Percentiles rank a stretch among this genome's conserved stretches.
phyloP scores from a whole-genome alignment of 2,888 invertebrate species.

The Salticus scenicus region DNA sequence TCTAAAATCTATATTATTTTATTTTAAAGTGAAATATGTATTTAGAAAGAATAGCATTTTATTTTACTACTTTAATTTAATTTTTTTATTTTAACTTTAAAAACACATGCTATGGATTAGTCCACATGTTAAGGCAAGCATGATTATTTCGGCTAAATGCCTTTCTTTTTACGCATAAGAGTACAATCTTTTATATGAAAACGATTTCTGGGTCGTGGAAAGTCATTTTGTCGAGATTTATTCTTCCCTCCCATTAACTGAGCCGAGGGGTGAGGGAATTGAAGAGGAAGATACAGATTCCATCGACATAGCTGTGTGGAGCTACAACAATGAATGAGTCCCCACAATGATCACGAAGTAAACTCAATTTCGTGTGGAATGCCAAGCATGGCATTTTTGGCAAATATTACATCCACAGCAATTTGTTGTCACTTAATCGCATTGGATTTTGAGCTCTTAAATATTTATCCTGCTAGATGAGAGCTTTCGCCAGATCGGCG shows the following conservation, averaged over 20 bases:
- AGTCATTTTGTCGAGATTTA: conserved; percentile 46
- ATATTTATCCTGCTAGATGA: not conserved
- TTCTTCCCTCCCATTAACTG: conserved; percentile 22
- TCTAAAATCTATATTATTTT: too few relatives aligned
- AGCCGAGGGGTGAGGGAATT: not conserved
- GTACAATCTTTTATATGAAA: not conserved
- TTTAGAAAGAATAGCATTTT: too few relatives aligned
- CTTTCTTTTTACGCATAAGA: not conserved
- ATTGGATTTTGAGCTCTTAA: conserved; percentile 32
- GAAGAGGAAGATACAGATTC: not conserved
- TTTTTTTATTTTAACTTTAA: too few relatives aligned
- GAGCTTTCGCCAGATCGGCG: not conserved
- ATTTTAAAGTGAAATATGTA: too few relatives aligned
- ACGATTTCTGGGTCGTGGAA: not conserved
- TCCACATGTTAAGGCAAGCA: too few relatives aligned
- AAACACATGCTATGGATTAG: too few relatives aligned
- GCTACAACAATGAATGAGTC: not conserved
- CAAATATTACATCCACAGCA: conserved; percentile 20
- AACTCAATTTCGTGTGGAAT: conserved; percentile 68
- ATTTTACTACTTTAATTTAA: too few relatives aligned
- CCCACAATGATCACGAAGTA: conserved; percentile 48
- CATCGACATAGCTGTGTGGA: not conserved
- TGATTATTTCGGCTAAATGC: not conserved
- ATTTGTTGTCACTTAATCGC: conserved; percentile 70
- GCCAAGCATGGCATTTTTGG: conserved; percentile 45